A percentile compares a stretch with the other conserved stretches of the same genome.
phyloP scores from a whole-genome alignment of 2,113 vertebrate genomes.

The Thunnus thynnus region DNA sequence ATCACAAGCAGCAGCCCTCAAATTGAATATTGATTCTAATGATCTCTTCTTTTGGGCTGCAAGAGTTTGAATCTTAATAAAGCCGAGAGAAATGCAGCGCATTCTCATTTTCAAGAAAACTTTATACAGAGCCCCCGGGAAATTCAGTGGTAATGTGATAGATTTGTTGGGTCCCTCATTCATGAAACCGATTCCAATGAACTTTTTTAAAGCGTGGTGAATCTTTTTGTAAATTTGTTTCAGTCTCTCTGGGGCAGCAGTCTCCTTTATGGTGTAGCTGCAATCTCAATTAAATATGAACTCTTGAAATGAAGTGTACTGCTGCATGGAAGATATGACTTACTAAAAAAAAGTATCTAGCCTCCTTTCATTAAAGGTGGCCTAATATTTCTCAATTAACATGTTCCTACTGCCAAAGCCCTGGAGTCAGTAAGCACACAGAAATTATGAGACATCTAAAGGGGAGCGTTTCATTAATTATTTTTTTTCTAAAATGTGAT shows the following conservation, averaged over 20 bases:
- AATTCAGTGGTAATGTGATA: constrained; percentile 56
- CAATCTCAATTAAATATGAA: constrained; percentile 65
- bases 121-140: constrained; percentile 58
- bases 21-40: constrained; percentile 77
- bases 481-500: constrained; percentile 45
- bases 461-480: constrained; percentile 31
- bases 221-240: constrained; percentile 56
- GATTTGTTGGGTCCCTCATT: constrained; percentile 54
- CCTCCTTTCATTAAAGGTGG: constrained; percentile 54
- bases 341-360: constrained; percentile 37
- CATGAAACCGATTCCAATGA: constrained; percentile 54
- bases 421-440: constrained; percentile 36
- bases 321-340: constrained; percentile 49
- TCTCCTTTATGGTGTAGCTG: constrained; percentile 35
- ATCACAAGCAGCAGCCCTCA: constrained; percentile 49
- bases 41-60: constrained; percentile 67
- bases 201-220: constrained; percentile 27
- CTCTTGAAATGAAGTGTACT: constrained; percentile 54
- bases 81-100: constrained; percentile 24
- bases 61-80: constrained; percentile 70
- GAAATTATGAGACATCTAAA: constrained; percentile 42
- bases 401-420: constrained; percentile 42
- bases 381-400: constrained; percentile 66
- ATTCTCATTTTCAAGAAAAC: constrained; percentile 62
- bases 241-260: constrained; percentile 39